These are phyloP conservation scores for Chloropsis cyanopogon DNA, from an alignment of 2,113 vertebrate species.

Conservation along the genomic window DNA sequence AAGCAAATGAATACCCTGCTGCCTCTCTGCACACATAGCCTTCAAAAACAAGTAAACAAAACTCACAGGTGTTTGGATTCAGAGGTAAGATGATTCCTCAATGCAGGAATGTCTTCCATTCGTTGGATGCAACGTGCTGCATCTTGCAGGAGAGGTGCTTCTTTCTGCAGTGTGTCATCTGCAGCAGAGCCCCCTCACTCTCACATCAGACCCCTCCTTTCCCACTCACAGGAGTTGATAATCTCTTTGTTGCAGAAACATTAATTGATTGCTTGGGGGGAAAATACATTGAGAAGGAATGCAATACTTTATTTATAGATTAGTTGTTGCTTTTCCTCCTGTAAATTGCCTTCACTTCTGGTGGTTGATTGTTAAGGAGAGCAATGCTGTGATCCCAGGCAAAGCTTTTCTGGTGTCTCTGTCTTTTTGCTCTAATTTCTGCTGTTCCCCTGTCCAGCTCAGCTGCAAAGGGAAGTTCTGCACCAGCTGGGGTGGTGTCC, in stretches of 20 bases:
- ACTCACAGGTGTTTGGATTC: neutral
- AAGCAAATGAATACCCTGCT: neutral
- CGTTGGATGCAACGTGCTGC: neutral
- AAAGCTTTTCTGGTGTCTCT: neutral
- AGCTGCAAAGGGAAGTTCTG: neutral
- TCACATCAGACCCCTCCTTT: neutral
- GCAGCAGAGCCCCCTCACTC: neutral
- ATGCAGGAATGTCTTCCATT: neutral
- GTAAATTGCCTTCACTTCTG: neutral
- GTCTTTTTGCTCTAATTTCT: neutral
- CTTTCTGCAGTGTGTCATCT: neutral
- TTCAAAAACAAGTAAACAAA: neutral
- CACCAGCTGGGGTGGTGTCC: neutral
- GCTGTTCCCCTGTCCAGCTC: neutral
- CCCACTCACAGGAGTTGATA: neutral
- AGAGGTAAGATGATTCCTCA: neutral
- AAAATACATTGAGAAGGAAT: neutral
- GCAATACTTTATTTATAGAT: neutral
- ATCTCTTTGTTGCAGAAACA: neutral
- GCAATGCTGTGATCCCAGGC: neutral
- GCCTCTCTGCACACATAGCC: neutral
- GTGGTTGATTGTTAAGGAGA: neutral
- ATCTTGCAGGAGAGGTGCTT: neutral
- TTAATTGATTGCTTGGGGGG: neutral
- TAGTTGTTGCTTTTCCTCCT: neutral